Evolutionary conservation across 2,888 invertebrate species (phyloP), one percentile per base, ranked within the genome.

Genomic region (Drosophila fungiperda): DNA sequence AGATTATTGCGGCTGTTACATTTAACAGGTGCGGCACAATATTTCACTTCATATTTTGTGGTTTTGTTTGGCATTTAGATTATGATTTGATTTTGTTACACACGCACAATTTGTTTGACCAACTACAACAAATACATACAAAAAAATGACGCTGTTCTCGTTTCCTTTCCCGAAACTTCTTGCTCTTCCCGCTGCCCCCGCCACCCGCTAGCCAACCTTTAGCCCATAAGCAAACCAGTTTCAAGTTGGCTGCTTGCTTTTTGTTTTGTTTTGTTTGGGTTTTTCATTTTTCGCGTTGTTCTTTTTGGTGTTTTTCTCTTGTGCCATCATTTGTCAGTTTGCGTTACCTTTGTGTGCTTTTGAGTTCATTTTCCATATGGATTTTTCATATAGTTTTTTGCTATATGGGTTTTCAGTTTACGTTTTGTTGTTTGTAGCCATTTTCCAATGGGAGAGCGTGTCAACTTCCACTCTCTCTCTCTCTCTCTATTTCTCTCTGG

Each of bases 141-240:
- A 58, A 69, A 64, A 76, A 69, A 57, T 76, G 76, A 72, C 72
- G 61, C 67, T 50, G 71, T 52, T 40, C 62, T 50, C 45, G 42
- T 68, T 62, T 60, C 74, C 54, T 32, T 75, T 68, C 62, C 74
- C 67, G 38, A 61, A 64, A 53, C 67, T 59, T 48, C 60, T 54
- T 59, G 17, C 9, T 26, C n/a, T n/a, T 0, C 23, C 26, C 48
- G 11, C 40, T n/a, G 36, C 9, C 26, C 32, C 53, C 53, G 49
- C 53, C 50, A 9, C 59, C 38, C 61, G 57, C 57, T 42, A 29
- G 38, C 42, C 23, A 2, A 45, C 23, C 23, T 23, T 45, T 77
- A 66, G 68, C 69, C 73, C 78, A 76, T 71, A 74, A 60, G 70
- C 71, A 74, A 86, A 86, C 90, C 90, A 76, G 84, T 91, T 86